These are phyloP conservation scores for Periplaneta americana DNA, from an alignment of 1,140 invertebrate species.

Conservation along the genomic window DNA sequence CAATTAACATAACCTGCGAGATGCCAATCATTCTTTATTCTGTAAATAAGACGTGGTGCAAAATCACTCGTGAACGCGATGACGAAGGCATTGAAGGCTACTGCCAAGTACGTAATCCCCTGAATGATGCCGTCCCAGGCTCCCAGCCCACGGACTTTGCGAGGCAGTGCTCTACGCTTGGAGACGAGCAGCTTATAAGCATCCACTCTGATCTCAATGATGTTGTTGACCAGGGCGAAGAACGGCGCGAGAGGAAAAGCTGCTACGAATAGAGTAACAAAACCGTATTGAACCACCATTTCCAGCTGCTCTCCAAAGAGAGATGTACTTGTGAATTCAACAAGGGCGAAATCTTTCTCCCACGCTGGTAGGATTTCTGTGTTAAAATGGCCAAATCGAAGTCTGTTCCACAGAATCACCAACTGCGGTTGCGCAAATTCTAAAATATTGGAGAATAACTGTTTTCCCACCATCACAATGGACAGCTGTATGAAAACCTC, in stretches of 20 bases:
- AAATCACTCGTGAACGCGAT: no score
- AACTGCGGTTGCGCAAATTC: not conserved
- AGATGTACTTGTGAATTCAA: not conserved
- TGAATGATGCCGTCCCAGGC: no score
- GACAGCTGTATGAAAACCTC: not conserved
- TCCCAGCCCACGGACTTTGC: no score
- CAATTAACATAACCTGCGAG: no score
- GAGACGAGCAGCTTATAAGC: no score
- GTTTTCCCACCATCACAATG: no score
- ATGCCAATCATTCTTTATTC: no score
- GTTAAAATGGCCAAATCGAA: not conserved
- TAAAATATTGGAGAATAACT: not conserved
- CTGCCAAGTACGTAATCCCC: no score
- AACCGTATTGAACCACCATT: conserved; percentile 42
- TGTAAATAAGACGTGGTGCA: no score
- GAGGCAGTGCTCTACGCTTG: no score
- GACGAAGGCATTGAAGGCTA: no score
- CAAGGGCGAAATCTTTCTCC: not conserved
- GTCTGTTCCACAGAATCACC: not conserved
- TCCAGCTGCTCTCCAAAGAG: not conserved
- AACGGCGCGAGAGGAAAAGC: conserved; percentile 44
- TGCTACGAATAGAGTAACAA: conserved; percentile 42
- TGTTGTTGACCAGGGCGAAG: conserved; percentile 42
- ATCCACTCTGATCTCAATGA: conserved; percentile 44
- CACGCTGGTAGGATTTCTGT: not conserved